Evolutionary conservation across 2,888 invertebrate species (phyloP).

Genomic region (Dicyrtoma fusca): DNA sequence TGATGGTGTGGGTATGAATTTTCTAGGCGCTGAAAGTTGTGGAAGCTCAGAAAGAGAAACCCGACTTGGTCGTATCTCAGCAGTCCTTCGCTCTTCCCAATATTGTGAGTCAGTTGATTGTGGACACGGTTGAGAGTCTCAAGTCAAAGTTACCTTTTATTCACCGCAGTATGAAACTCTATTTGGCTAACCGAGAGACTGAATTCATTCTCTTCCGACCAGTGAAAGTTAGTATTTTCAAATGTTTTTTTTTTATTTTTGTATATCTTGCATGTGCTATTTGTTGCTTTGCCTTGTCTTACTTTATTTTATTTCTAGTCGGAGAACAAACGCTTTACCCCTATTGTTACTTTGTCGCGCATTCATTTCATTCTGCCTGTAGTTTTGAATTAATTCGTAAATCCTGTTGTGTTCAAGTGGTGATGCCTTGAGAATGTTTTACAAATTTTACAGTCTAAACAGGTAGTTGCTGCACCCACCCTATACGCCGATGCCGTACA

Average conservation of each 20-base stretch:
- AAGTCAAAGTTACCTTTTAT: conserved; percentile 77
- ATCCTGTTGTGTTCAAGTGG: too few relatives aligned
- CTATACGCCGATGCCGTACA: too few relatives aligned
- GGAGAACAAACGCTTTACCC: too few relatives aligned
- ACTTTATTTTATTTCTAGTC: not conserved
- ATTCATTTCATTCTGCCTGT: too few relatives aligned
- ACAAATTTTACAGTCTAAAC: too few relatives aligned
- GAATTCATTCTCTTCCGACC: conserved; percentile 96
- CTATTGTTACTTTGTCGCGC: too few relatives aligned
- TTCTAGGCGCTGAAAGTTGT: conserved; percentile 64
- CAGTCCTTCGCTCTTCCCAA: conserved; percentile 56
- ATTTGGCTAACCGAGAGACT: conserved; percentile 94
- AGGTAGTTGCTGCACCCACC: too few relatives aligned
- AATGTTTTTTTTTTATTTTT: conserved; percentile 25
- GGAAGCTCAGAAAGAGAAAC: conserved; percentile 72
- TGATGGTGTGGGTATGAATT: not conserved
- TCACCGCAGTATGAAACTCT: conserved; percentile 89
- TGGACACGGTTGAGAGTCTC: conserved; percentile 60
- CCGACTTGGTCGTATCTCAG: conserved; percentile 54
- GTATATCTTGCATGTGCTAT: not conserved
- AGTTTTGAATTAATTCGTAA: too few relatives aligned
- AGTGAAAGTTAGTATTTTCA: conserved; percentile 69
- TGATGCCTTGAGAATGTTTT: too few relatives aligned
- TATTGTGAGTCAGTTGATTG: conserved; percentile 52
- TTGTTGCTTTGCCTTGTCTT: not conserved